These are phyloP conservation scores for Cepaea nemoralis DNA, from an alignment of 1,140 invertebrate genomes.

Conservation along the genomic window DNA sequence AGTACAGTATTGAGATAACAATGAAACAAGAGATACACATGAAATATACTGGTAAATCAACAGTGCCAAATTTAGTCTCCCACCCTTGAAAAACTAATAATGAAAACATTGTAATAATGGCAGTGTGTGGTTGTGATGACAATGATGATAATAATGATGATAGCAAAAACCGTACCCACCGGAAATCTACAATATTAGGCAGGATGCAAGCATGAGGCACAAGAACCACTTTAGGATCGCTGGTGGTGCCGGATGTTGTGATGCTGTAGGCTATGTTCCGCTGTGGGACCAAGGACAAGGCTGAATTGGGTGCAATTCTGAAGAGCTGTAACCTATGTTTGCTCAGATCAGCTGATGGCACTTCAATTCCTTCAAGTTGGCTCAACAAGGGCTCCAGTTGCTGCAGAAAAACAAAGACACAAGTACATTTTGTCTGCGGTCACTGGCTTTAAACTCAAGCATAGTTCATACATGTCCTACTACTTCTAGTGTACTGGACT, in stretches of 20 bases:
- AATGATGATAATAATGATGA: too few relatives aligned
- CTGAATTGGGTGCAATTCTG: conserved; percentile 4
- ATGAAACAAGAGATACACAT: too few relatives aligned
- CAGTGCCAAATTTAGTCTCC: too few relatives aligned
- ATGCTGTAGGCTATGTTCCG: conserved; percentile 67
- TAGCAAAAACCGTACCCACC: conserved; percentile 48
- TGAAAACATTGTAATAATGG: too few relatives aligned
- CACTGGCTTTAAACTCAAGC: too few relatives aligned
- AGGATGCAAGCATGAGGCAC: conserved; percentile 70
- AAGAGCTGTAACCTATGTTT: conserved; percentile 2
- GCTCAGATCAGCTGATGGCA: conserved; percentile 19
- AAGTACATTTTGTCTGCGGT: too few relatives aligned
- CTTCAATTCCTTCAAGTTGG: conserved; percentile 14
- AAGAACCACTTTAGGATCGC: conserved; percentile 65
- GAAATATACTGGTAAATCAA: too few relatives aligned
- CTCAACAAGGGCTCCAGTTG: conserved; percentile 29
- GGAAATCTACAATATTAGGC: conserved; percentile 68
- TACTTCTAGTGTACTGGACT: too few relatives aligned
- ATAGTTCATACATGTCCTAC: too few relatives aligned
- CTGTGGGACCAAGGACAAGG: neutral
- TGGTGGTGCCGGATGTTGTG: conserved; percentile 71
- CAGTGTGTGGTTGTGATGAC: too few relatives aligned
- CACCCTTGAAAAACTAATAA: too few relatives aligned
- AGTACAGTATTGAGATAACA: too few relatives aligned
- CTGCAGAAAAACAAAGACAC: conserved; percentile 42